Evolutionary conservation across 2,888 invertebrate species (phyloP), one percentile per base, ranked within the genome.

Genomic region (Himalopsyche tibetana): DNA sequence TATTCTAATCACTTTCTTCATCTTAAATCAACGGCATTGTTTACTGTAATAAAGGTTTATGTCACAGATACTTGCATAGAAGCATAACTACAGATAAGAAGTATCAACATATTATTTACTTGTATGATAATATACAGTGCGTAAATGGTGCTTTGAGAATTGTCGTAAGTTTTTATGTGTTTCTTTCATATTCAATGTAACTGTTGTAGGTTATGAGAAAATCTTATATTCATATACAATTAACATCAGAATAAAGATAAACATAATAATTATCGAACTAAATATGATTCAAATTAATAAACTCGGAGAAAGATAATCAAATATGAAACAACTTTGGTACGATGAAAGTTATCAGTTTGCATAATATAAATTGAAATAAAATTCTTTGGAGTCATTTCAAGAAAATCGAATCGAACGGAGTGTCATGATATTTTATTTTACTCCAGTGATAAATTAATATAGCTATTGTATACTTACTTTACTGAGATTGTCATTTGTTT

Each of bases 131-230:
- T 5, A 63, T 74, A 74, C 28, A 38, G 74, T 74, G 74, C 74
- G 38, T 74, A 15, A 74, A 74, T 74, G 74, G 74, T 74, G 74
- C 74, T 74, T 74, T 15, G 74, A 74, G 74, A 74, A 15, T 69
- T 69, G 69, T 69, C 38, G 15, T 74, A 38, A 74, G 74, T 74
- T 74, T 69, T 74, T 74, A 74, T 74, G 74, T 38, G 11, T 74
- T 74, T 28, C 8, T 36, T 74, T 15, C 12, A 12, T 12, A 38
- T 63, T 36, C 36, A 36, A 74, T 74, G 11, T 74, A 74, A 28
- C 74, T 74, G 36, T 74, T 36, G 5, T 74, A 74, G 74, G 74
- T 74, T 74, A 74, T 74, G 74, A 36, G n/a, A 74, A 74, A 19
- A 36, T 36, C 74, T 74, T 74, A 74, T 36, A 38, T 28, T 74